Conservation (phyloP, 2,888 invertebrate genomes). For the Nasonovia ribisnigri region DNA sequence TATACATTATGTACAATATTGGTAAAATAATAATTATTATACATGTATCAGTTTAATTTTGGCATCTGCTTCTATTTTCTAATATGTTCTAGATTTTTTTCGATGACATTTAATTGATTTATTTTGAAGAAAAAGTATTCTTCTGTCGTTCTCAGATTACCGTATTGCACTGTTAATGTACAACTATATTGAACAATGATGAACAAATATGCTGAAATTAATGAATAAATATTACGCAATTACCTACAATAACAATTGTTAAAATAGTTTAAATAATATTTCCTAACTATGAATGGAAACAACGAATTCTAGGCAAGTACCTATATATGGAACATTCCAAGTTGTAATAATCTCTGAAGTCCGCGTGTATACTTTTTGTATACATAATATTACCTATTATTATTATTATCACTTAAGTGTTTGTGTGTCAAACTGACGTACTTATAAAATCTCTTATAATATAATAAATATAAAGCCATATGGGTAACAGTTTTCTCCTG, state of each 20-base stretch:
- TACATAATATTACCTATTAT: not conserved
- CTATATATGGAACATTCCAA: not conserved
- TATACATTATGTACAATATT: not conserved
- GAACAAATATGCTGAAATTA: not conserved
- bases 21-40: not conserved
- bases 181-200: not conserved
- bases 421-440: slow-evolving; percentile 11
- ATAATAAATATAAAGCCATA: not conserved
- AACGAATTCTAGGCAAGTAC: not conserved
- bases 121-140: not conserved
- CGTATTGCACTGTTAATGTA: not conserved
- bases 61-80: not conserved
- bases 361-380: not conserved
- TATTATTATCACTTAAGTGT: not conserved
- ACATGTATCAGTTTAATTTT: not conserved
- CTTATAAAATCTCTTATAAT: not conserved
- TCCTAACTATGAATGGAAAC: not conserved
- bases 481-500: not conserved
- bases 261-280: not conserved
- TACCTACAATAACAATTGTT: not conserved
- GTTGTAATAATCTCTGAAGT: not conserved
- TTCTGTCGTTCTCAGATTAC: not conserved
- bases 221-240: not conserved
- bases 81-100: not conserved
- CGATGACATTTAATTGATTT: not conserved